Base-by-base conservation (phyloP, 1,140 invertebrate species). In the Pseudomyrmex cubaensis region DNA sequence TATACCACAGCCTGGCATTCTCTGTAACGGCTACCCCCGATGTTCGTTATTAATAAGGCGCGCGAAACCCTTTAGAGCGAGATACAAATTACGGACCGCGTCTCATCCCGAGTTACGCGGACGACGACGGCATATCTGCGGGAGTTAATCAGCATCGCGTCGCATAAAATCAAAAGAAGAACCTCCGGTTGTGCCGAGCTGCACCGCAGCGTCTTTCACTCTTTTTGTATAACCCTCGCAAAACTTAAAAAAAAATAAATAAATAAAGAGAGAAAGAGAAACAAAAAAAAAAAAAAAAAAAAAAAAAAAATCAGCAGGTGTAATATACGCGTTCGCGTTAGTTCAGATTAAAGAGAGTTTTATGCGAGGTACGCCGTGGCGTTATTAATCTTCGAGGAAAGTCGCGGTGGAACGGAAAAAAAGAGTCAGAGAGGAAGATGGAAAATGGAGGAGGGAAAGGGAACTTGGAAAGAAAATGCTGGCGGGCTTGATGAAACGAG, bases 261-360 rank as follows among this genome's bases (percentile, higher is more conserved):
- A 22, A 3, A 22, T 17, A 35, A 2, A 25, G 2, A n/a, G 10
- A 62, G 10, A 13, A 22, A 15, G 48, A 15, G 12, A 20, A 46
- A 20, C 9, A 22, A 13, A 54, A 8, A 56, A 8, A 57, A 22
- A 73, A 15, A 22, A 57, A 77, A 56, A 56, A 9, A 10, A 57
- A 77, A 20, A 20, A 20, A 20, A 20, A 20, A 20, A 20, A 80
- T 80, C 76, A 82, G 82, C 62, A 77, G 73, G 82, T 77, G 82
- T 74, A 87, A 84, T 87, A 87, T 87, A 87, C 86, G 82, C 87
- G 87, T 84, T 86, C 82, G 22, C 82, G 85, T 84, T 88, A 78
- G 84, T 87, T 86, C 89, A 89, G 89, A 90, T 90, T 90, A 90
- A 90, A 90, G 89, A 70, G 89, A 89, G 85, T 90, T 90, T 90